Evolutionary conservation across 1,140 invertebrate genomes (phyloP), one percentile per base, ranked within the genome.

Genomic region (Reticulitermes speratus): DNA sequence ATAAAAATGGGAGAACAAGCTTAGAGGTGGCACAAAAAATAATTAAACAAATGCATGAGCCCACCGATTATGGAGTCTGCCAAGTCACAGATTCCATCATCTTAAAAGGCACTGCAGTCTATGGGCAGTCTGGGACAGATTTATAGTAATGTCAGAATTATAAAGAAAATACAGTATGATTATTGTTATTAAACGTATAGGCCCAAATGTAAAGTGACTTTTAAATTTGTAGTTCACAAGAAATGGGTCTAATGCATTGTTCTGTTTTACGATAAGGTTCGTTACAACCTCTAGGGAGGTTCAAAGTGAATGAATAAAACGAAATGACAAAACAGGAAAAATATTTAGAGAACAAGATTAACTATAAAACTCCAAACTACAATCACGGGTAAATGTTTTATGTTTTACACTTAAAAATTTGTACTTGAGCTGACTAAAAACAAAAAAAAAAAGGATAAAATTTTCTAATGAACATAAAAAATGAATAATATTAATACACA

Each of bases 381-480:
- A 86, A 59, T 86, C 82, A 81, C 75, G 38, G 75, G n/a, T 44
- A 44, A 75, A 44, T 44, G 30, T 69, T 45, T 44, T 48, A 82
- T 45, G 65, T n/a, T 75, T 75, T 91, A 91, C 90, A 89, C 90
- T 85, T 90, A 90, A 91, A 91, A 91, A 90, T 92, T 91, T 92
- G 91, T 92, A 92, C 91, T 92, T 91, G 88, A 91, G 91, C 90
- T 91, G 91, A 91, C 91, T 92, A 92, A 91, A 55, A 82, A 59
- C 6, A 84, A 83, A 84, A 84, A 83, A 84, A 87, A 84, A 87
- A 86, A 23, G 11, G n/a, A 84, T 82, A 87, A 86, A 45, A n/a
- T 83, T 25, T n/a, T 83, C 82, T 48, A 83, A 59, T 84, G 52
- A 52, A 52, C 48, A 84, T 48, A 45, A 52, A 83, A 84, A 52